Evolutionary conservation across 2,888 invertebrate genomes (phyloP).

Genomic region (Drosophila maculinotata): DNA sequence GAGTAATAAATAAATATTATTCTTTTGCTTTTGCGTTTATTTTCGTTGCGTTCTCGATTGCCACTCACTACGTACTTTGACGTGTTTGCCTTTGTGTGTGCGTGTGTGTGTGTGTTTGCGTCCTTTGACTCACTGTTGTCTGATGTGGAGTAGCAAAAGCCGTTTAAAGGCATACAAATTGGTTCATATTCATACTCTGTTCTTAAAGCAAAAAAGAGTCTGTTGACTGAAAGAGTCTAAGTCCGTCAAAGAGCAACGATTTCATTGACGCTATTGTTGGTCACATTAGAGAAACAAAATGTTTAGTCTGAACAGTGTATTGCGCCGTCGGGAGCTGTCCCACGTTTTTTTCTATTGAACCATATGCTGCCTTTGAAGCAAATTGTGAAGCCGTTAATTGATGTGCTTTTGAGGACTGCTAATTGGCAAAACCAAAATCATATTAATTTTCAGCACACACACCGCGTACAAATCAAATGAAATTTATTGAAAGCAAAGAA

Average conservation of each 20-base stretch:
- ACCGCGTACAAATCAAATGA: constrained; percentile 18
- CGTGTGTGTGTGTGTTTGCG: constrained; percentile 1
- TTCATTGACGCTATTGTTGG: neutral
- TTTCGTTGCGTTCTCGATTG: constrained; percentile 55
- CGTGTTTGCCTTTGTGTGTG: constrained; percentile 1
- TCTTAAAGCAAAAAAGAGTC: neutral
- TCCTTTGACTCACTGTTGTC: constrained; percentile 38
- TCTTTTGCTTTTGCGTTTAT: constrained; percentile 76
- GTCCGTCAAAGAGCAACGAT: no score
- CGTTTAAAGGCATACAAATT: constrained; percentile 13
- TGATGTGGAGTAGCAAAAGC: neutral
- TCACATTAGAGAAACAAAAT: no score
- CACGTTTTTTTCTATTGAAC: constrained; percentile 13
- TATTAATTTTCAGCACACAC: constrained; percentile 32
- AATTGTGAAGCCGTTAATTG: constrained; percentile 30
- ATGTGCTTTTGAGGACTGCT: constrained; percentile 43
- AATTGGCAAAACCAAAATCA: constrained; percentile 63
- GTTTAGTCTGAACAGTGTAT: neutral
- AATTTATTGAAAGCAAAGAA: constrained; percentile 15
- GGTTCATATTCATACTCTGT: neutral
- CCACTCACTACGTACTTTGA: constrained; percentile 33
- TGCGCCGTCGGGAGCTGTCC: neutral
- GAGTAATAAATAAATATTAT: constrained; percentile 84
- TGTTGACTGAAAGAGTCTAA: neutral
- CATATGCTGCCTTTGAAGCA: constrained; percentile 10